Evolutionary conservation across 2,888 invertebrate species (phyloP).

Genomic region (Loripinus fragilis): DNA sequence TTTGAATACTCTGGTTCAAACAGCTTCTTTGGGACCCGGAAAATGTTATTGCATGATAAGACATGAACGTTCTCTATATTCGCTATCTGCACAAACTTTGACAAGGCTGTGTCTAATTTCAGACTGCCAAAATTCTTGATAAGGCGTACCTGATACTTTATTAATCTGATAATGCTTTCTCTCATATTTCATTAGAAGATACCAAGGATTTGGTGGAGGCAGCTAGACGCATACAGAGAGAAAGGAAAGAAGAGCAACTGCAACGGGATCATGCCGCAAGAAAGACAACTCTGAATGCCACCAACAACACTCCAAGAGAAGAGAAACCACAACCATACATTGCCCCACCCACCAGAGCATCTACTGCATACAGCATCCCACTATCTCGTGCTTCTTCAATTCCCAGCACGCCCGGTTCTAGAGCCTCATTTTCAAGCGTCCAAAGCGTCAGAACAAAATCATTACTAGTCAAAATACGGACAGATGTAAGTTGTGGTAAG

Average conservation of each 20-base stretch:
- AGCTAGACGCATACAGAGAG: slow-evolving; percentile 64
- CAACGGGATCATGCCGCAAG: slow-evolving; percentile 46
- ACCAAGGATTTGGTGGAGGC: slow-evolving; percentile 64
- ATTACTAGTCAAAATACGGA: slow-evolving; percentile 64
- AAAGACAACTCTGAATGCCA: slow-evolving; percentile 22
- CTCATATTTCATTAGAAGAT: slow-evolving; percentile 47
- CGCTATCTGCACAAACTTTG: no score
- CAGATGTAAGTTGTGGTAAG: slow-evolving; percentile 64
- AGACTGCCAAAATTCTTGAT: no score
- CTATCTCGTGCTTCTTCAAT: slow-evolving; percentile 44
- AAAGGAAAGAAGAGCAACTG: slow-evolving; percentile 58
- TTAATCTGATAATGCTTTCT: no score
- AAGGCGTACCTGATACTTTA: no score
- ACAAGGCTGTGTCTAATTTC: no score
- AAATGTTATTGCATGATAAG: no score
- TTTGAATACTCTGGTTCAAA: no score
- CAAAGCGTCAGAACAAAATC: slow-evolving; percentile 62
- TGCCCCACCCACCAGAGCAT: slow-evolving; percentile 2
- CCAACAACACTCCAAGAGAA: neutral
- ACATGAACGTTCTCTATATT: no score
- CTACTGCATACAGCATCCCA: slow-evolving; percentile 15
- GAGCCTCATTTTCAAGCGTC: slow-evolving; percentile 53
- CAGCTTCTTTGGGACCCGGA: no score
- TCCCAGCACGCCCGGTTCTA: slow-evolving; percentile 43
- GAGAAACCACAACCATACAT: neutral